Evolutionary conservation across 2,113 vertebrate genomes (phyloP).

Genomic region (Prunella himalayana): DNA sequence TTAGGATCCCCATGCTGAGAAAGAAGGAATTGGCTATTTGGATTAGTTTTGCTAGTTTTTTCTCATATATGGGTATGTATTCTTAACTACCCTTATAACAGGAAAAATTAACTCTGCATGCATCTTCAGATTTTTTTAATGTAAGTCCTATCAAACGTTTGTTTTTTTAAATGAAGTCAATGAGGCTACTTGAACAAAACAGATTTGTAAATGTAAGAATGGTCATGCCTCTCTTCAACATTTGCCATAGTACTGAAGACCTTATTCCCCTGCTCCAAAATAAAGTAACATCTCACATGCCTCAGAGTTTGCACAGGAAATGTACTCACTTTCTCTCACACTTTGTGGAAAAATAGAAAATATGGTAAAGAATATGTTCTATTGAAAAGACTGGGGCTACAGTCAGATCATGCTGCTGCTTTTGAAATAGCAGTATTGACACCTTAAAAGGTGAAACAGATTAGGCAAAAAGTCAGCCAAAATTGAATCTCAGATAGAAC

Average conservation of each 20-base stretch:
- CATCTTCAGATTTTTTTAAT: neutral
- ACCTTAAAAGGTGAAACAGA: neutral
- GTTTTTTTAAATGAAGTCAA: neutral
- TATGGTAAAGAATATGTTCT: neutral
- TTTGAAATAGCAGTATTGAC: neutral
- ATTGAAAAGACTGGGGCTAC: neutral
- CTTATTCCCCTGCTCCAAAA: neutral
- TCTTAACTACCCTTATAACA: neutral
- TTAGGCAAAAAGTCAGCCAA: neutral
- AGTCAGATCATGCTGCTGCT: neutral
- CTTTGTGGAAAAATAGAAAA: neutral
- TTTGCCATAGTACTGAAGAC: neutral
- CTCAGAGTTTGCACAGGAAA: neutral
- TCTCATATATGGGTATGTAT: neutral
- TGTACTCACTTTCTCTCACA: neutral
- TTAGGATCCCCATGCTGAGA: accelerated
- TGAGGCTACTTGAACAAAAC: neutral
- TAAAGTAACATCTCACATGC: accelerated
- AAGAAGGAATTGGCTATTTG: neutral
- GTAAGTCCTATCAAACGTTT: neutral
- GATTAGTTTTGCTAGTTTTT: neutral
- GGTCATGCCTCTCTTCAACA: neutral
- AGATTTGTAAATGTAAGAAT: neutral
- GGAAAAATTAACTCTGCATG: neutral
- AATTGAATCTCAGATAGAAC: neutral